Conservation (phyloP, 2,797 vertebrate species). For the Phalloptychus januarius region DNA sequence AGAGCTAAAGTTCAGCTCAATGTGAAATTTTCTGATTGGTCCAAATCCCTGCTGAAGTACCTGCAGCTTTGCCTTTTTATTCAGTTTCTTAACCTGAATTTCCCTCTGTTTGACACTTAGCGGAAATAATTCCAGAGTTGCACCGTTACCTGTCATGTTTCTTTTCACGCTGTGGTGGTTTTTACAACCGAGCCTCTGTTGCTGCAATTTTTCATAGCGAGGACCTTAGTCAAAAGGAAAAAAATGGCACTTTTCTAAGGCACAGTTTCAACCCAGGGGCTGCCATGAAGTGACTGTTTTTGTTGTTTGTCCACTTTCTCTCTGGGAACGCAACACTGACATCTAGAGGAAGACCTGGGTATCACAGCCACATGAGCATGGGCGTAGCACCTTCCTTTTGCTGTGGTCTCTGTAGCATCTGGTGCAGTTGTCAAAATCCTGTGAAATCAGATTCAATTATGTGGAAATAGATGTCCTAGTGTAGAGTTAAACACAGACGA, state of each 20-base stretch:
- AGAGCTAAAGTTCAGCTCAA: neutral
- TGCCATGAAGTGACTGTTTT: conserved; percentile 59
- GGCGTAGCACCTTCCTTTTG: conserved; percentile 58
- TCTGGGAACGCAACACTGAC: conserved; percentile 76
- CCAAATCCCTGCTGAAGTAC: neutral
- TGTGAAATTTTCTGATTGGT: neutral
- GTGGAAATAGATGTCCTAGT: conserved; percentile 1
- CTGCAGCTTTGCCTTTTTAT: conserved; percentile 35
- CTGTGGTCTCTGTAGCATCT: conserved; percentile 46
- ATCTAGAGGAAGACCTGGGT: conserved; percentile 70
- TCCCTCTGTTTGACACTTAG: conserved; percentile 30
- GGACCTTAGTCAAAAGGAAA: conserved; percentile 67
- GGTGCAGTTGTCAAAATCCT: conserved; percentile 27
- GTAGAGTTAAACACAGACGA: conserved; percentile 28
- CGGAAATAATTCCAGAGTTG: conserved; percentile 56
- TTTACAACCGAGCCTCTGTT: conserved; percentile 43
- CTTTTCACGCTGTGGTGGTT: conserved; percentile 47
- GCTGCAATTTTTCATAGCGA: conserved; percentile 59
- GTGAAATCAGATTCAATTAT: conserved; percentile 13
- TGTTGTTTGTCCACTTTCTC: conserved; percentile 47
- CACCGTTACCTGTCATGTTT: conserved; percentile 63
- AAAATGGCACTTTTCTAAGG: conserved; percentile 74
- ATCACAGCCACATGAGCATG: conserved; percentile 60
- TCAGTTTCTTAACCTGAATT: conserved; percentile 37
- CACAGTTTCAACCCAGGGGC: conserved; percentile 63